Evolutionary conservation across 92 coral and sea anemone species (phyloP).

Genomic region (Porites cylindrica): DNA sequence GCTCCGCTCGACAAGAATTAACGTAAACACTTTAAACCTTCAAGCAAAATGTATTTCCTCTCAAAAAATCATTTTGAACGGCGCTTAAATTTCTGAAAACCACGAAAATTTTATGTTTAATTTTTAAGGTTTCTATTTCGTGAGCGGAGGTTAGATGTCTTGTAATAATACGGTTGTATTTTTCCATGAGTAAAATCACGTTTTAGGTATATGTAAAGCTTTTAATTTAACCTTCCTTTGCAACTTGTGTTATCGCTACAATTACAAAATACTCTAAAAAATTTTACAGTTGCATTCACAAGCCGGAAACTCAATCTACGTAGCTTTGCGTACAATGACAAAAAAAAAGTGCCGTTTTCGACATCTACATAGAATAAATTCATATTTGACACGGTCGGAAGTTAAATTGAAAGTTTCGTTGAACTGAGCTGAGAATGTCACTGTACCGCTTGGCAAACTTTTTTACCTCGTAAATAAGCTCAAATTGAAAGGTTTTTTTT

Average conservation of each 20-base stretch:
- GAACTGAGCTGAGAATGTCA: background rate
- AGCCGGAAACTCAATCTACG: background rate
- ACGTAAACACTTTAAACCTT: slow-evolving; percentile 23
- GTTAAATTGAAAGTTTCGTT: slow-evolving; percentile 28
- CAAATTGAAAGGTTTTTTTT: background rate
- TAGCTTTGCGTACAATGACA: slow-evolving; percentile 11
- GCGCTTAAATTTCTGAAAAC: slow-evolving; percentile 8
- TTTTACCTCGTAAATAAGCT: slow-evolving; percentile 7
- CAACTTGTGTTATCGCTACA: slow-evolving; percentile 33
- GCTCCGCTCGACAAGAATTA: slow-evolving; percentile 26
- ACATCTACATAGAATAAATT: slow-evolving; percentile 24
- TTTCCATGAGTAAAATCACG: slow-evolving; percentile 34
- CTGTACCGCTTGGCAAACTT: background rate
- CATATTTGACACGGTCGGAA: slow-evolving; percentile 23
- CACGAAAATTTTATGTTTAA: background rate
- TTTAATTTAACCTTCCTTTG: slow-evolving; percentile 41
- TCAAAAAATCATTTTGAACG: slow-evolving; percentile 12
- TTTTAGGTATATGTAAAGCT: slow-evolving; percentile 23
- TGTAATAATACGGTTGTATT: slow-evolving; percentile 1
- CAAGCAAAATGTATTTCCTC: slow-evolving; percentile 30
- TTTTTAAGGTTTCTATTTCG: too few relatives aligned
- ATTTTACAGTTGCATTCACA: slow-evolving; percentile 7
- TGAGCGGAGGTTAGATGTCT: too few relatives aligned
- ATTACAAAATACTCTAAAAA: slow-evolving; percentile 35
- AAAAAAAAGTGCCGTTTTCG: slow-evolving; percentile 26